Base-by-base conservation (phyloP, 2,113 vertebrate genomes). In the Suncus etruscus region DNA sequence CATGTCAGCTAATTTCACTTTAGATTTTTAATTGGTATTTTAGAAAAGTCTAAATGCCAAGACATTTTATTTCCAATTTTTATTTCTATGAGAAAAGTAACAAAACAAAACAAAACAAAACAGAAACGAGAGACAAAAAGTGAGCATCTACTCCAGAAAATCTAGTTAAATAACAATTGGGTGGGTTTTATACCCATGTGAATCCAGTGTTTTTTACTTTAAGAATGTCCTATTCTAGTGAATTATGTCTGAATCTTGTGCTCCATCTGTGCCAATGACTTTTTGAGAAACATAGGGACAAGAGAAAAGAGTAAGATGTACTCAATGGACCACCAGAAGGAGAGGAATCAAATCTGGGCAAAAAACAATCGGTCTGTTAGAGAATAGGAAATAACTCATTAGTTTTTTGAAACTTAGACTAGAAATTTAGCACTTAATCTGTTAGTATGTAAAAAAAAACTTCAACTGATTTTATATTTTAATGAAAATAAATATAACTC, bases 161-260 rank as follows among this genome's bases (percentile, higher is more conserved):
- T 5, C 20, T 31, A 31, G 20, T 48, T 61, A 75, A 31, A 70
- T 18, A 39, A n/a, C 11, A 27, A 51, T 8, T 16, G 31, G 50
- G 0, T 0, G 11, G 69, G 18, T 16, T 27, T 0, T 11, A 1
- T 27, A 12, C 20, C 11, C 6, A 1, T 11, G 10, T 15, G 27
- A 27, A 66, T 22, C 4, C 14, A 6, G 0, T 11, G 4, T 72
- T 9, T 45, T 12, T 31, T 66, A 12, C 47, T 24, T 24, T 11
- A 47, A 72, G 18, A 39, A 29, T 10, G 6, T 31, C 32, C 11
- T 61, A 0, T 11, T 12, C 12, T 1, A 9, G 3, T 1, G 22
- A 48, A 11, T 0, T n/a, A 24, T 4, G 18, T 11, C 11, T 11
- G 22, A 61, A 1, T 14, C 18, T 3, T 29, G 8, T 5, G 69